Evolutionary conservation across 2,113 vertebrate species (phyloP).

Genomic region (Barnardius zonarius): DNA sequence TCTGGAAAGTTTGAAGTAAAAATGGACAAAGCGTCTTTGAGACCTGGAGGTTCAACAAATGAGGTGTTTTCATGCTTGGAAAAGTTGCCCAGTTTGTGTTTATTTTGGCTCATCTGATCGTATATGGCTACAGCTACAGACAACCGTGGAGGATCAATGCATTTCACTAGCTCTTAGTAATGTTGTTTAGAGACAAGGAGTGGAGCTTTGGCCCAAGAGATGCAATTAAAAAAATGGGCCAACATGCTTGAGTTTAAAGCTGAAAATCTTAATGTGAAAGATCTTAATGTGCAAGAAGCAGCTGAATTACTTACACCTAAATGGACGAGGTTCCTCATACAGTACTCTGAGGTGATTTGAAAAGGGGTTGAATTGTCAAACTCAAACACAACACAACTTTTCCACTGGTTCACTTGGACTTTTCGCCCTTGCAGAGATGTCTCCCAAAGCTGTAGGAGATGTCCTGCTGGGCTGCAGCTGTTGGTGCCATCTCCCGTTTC

Average conservation of each 20-base stretch:
- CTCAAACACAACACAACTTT: not conserved
- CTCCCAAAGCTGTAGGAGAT: not conserved
- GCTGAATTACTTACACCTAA: not conserved
- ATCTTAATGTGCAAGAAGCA: not conserved
- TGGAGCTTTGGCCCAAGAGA: not conserved
- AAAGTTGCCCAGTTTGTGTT: conserved; percentile 42
- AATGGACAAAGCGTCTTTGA: conserved; percentile 61
- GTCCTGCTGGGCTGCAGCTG: not conserved
- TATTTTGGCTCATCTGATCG: conserved; percentile 32
- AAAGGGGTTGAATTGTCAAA: not conserved
- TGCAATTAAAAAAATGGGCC: not conserved
- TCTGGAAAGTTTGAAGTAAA: conserved; percentile 52
- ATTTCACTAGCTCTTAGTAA: conserved; percentile 24
- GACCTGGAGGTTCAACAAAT: conserved; percentile 50
- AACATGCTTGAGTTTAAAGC: not conserved
- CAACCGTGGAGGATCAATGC: conserved; percentile 15
- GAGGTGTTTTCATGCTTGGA: conserved; percentile 60
- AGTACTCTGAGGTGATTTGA: not conserved
- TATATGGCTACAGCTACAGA: not conserved
- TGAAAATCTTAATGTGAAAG: not conserved
- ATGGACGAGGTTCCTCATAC: not conserved
- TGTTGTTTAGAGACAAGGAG: not conserved
- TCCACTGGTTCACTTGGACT: not conserved
- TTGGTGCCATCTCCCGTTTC: not conserved
- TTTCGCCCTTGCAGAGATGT: not conserved